Evolutionary conservation across 2,888 invertebrate genomes (phyloP).

Genomic region (Morpho deidamia): DNA sequence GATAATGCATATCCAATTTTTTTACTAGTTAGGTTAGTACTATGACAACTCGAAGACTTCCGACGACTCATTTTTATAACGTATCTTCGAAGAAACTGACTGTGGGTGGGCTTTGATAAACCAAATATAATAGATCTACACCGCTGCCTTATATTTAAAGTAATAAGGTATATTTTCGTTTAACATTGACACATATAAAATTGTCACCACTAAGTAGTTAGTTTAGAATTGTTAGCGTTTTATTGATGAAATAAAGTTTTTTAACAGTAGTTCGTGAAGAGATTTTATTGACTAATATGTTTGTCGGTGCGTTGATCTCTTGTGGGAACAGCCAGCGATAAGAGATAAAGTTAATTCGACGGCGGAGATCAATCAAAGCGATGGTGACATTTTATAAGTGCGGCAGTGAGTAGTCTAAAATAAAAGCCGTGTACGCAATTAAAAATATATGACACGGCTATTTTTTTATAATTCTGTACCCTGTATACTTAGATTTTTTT

Average conservation of each 20-base stretch:
- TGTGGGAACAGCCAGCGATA: slow-evolving; percentile 21
- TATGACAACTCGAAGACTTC: slow-evolving; percentile 10
- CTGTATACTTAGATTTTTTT: slow-evolving; percentile 2
- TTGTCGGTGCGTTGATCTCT: slow-evolving; percentile 14
- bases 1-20: slow-evolving; percentile 6
- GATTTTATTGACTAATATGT: slow-evolving; percentile 28
- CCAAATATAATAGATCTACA: slow-evolving; percentile 17
- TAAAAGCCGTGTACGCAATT: slow-evolving; percentile 9
- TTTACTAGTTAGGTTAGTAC: slow-evolving; percentile 16
- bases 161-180: slow-evolving; percentile 25
- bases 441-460: slow-evolving; percentile 13
- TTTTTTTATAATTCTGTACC: slow-evolving; percentile 1
- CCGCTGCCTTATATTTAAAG: slow-evolving; percentile 17
- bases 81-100: slow-evolving; percentile 46
- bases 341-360: slow-evolving; percentile 13
- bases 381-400: slow-evolving; percentile 14
- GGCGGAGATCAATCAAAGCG: slow-evolving; percentile 16
- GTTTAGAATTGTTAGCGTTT: slow-evolving; percentile 42
- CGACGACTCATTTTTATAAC: slow-evolving; percentile 44
- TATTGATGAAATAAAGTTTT: slow-evolving; percentile 44
- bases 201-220: slow-evolving; percentile 29
- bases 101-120: slow-evolving; percentile 50
- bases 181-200: not conserved
- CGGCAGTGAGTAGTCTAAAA: slow-evolving; percentile 5
- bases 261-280: slow-evolving; percentile 31